These are phyloP conservation scores for Gobiocypris rarus DNA, from an alignment of 2,113 vertebrate species.

Conservation along the genomic window DNA sequence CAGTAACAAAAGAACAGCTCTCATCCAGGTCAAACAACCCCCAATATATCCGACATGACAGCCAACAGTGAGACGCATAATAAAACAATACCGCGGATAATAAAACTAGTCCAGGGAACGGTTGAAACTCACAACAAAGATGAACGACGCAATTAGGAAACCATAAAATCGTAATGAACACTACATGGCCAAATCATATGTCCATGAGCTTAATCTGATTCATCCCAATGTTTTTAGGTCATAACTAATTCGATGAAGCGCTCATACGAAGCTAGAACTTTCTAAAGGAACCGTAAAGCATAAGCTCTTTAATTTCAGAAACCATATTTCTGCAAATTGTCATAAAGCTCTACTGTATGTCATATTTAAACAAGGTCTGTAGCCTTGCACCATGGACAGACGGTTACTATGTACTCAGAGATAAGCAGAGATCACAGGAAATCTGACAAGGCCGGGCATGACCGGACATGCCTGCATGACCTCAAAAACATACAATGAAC, in stretches of 20 bases:
- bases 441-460: conserved; percentile 44
- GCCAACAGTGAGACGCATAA: not conserved
- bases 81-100: conserved; percentile 3
- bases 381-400: not conserved
- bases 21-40: conserved; percentile 6
- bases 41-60: not conserved
- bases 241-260: not conserved
- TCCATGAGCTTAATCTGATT: not conserved
- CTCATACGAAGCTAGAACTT: not conserved
- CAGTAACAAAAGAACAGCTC: conserved; percentile 17
- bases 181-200: too few relatives aligned
- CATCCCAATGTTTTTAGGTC: not conserved
- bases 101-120: not conserved
- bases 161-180: conserved; percentile 7
- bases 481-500: conserved; percentile 32
- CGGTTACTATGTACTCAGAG: conserved; percentile 23
- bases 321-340: not conserved
- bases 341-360: not conserved
- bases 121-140: not conserved
- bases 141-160: not conserved
- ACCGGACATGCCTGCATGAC: conserved; percentile 3
- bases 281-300: not conserved
- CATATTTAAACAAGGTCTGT: not conserved
- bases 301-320: too few relatives aligned
- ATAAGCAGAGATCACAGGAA: conserved; percentile 39